phyloP scores from a whole-genome alignment of 2,797 vertebrate species.

The Hydrocynus forskahlii region DNA sequence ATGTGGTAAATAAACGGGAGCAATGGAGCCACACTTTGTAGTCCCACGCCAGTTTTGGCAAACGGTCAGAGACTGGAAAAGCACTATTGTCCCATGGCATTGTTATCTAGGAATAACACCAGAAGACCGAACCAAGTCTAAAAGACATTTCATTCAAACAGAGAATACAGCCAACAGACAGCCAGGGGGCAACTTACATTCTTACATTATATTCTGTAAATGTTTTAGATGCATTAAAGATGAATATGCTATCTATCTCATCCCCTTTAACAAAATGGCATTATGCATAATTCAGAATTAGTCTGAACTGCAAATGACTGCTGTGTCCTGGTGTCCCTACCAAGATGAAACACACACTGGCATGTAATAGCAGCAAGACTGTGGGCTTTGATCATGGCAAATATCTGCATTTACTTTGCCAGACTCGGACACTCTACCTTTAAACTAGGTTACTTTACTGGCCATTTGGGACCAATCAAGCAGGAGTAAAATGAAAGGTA shows the following conservation, averaged over 20 bases:
- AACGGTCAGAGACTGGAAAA: slow-evolving; percentile 42
- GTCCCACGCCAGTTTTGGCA: slow-evolving; percentile 39
- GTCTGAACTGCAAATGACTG: slow-evolving; percentile 45
- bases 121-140: slow-evolving; percentile 24
- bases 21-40: slow-evolving; percentile 40
- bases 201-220: slow-evolving; percentile 14
- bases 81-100: slow-evolving; percentile 45
- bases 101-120: slow-evolving; percentile 33
- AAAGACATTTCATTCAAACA: slow-evolving; percentile 36
- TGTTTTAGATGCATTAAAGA: slow-evolving; percentile 23
- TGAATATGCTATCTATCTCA: slow-evolving; percentile 7
- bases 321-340: slow-evolving; percentile 33
- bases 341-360: slow-evolving; percentile 50
- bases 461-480: slow-evolving; percentile 36
- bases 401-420: slow-evolving; percentile 55
- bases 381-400: slow-evolving; percentile 56
- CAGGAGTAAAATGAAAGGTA: slow-evolving; percentile 24
- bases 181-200: slow-evolving; percentile 20
- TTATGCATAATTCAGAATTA: slow-evolving; percentile 38
- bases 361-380: slow-evolving; percentile 38
- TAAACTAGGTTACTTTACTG: slow-evolving; percentile 25
- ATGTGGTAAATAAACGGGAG: slow-evolving; percentile 48
- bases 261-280: slow-evolving; percentile 22
- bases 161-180: slow-evolving; percentile 31
- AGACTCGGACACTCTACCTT: slow-evolving; percentile 24